Evolutionary conservation across 2,113 vertebrate species (phyloP).

Genomic region (Strix uralensis): DNA sequence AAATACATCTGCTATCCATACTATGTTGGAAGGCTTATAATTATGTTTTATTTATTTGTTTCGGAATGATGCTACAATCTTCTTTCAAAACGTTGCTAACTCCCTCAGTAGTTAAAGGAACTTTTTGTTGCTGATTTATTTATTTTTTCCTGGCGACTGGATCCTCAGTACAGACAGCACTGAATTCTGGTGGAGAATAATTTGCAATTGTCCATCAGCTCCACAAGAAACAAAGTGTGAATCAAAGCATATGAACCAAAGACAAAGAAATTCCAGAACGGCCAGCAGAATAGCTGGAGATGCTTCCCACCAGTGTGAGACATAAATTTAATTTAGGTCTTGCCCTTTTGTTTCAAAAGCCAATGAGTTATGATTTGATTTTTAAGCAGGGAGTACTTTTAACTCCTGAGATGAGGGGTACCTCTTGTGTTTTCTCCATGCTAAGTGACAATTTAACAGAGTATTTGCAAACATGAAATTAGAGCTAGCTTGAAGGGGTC

Average conservation of each 20-base stretch:
- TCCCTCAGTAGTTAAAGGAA: conserved; percentile 30
- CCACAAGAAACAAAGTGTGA: conserved; percentile 43
- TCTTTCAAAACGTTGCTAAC: conserved; percentile 7
- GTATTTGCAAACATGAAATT: background rate
- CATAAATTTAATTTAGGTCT: conserved; percentile 45
- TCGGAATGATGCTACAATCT: background rate
- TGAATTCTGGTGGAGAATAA: conserved; percentile 30
- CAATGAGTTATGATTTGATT: conserved; percentile 10
- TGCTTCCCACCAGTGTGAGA: conserved; percentile 18
- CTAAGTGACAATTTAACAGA: background rate
- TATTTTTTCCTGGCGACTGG: conserved; percentile 22
- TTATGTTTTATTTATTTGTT: conserved; percentile 24
- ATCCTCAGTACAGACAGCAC: background rate
- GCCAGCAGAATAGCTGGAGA: conserved; percentile 32
- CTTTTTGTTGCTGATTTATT: conserved; percentile 48
- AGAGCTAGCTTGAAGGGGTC: background rate
- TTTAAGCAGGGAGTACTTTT: background rate
- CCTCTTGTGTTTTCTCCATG: background rate
- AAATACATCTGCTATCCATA: conserved; percentile 50
- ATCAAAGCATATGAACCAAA: conserved; percentile 55
- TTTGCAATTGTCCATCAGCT: conserved; percentile 57
- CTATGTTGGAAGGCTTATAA: background rate
- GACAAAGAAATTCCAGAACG: conserved; percentile 41
- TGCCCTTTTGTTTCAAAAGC: conserved; percentile 13
- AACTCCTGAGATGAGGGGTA: background rate